Evolutionary conservation across 2,797 vertebrate genomes (phyloP).

Genomic region (Rhinoraja longicauda): DNA sequence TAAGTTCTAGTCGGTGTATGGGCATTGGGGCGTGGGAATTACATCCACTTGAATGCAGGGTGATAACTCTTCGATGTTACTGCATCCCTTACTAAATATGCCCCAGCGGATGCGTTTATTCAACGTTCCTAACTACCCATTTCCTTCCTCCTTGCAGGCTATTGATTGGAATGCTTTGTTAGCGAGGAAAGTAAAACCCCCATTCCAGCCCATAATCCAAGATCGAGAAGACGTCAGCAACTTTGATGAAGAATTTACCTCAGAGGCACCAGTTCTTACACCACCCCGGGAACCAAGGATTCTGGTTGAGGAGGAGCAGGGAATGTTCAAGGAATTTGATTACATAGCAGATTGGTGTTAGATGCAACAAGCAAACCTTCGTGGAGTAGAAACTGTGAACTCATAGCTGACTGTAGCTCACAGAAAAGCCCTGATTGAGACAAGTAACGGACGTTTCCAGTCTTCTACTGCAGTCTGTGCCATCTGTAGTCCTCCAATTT

Average conservation of each 20-base stretch:
- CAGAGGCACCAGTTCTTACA: slow-evolving; percentile 91
- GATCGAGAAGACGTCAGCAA: slow-evolving; percentile 92
- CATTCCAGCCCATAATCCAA: slow-evolving; percentile 87
- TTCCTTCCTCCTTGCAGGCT: slow-evolving; percentile 58
- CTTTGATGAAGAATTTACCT: slow-evolving; percentile 98
- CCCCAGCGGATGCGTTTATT: neutral
- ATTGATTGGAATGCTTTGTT: slow-evolving; percentile 86
- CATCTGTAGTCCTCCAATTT: slow-evolving; percentile 60
- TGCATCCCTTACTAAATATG: slow-evolving; percentile 41
- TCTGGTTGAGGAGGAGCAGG: slow-evolving; percentile 82
- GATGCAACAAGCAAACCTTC: slow-evolving; percentile 44
- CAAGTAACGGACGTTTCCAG: slow-evolving; percentile 46
- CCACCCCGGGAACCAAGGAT: slow-evolving; percentile 89
- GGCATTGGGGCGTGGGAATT: neutral
- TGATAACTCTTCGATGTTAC: neutral
- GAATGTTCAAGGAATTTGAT: slow-evolving; percentile 93
- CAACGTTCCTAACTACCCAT: neutral
- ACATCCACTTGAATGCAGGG: too few relatives aligned
- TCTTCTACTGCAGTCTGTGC: slow-evolving; percentile 64
- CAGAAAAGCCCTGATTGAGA: slow-evolving; percentile 44
- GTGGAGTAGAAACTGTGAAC: slow-evolving; percentile 68
- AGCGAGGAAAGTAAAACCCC: slow-evolving; percentile 89
- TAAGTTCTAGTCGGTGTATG: neutral
- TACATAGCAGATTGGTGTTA: slow-evolving; percentile 99
- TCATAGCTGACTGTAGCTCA: slow-evolving; percentile 60